A percentile compares a stretch with the other conserved stretches of the same genome.
These are phyloP conservation scores for Anguilla pacifica DNA, from an alignment of 2,797 vertebrate species.

Conservation along the genomic window DNA sequence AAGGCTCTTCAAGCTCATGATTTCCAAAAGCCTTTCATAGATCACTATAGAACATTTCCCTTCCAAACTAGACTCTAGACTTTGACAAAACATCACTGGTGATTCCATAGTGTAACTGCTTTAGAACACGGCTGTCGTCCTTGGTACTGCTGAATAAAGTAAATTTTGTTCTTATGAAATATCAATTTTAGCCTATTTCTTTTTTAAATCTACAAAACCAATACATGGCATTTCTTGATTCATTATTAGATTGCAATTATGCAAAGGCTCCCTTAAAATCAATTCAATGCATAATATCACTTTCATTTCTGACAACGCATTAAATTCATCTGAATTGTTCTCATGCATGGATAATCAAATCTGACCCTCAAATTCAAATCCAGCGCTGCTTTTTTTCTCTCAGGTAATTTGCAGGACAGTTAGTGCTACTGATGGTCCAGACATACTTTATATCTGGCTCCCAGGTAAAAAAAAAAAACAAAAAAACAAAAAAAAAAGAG, in stretches of 20 bases:
- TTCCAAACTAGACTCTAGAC: background rate
- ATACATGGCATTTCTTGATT: background rate
- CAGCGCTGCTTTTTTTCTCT: too few species aligned
- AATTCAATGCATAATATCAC: background rate
- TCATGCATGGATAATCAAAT: background rate
- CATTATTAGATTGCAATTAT: background rate
- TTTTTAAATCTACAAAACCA: background rate
- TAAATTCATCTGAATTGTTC: background rate
- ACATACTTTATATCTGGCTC: background rate
- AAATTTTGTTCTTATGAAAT: too few species aligned
- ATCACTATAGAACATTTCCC: background rate
- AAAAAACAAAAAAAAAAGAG: background rate
- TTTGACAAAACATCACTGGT: background rate
- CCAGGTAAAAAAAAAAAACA: background rate
- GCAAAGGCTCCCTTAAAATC: background rate
- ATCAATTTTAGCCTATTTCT: too few species aligned
- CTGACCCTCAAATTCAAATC: too few species aligned
- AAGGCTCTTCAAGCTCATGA: too few species aligned
- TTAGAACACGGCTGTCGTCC: too few species aligned
- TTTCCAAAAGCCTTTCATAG: background rate
- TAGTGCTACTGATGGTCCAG: background rate
- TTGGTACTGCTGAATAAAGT: too few species aligned
- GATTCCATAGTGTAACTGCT: too few species aligned
- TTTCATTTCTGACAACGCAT: background rate
- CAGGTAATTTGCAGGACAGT: background rate